Evolutionary conservation across 2,888 invertebrate species (phyloP), one percentile per base, ranked within the genome.

Genomic region (Magallana nippona): DNA sequence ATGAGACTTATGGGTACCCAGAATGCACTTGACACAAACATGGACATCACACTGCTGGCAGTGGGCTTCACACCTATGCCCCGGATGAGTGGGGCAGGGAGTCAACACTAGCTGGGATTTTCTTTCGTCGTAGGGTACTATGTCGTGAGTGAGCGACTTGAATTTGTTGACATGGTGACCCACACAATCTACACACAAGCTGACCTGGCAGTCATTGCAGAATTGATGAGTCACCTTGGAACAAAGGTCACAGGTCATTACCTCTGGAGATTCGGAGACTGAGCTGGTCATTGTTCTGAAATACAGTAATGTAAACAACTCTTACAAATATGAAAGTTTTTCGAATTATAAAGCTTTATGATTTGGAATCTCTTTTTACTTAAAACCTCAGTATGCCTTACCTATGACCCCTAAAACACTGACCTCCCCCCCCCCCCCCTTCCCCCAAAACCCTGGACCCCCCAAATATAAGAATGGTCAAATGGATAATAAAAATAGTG

Each of bases 221-320:
- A 71, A 71, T 22, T 27, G 71, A 5, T 17, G 60, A 2, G 71
- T 27, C 0, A 32, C 27, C 19, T 71, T 10, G 27, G 27, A 13
- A 11, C 71, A 71, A 27, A 71, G 71, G 27, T 71, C 71, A 71
- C 71, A 71, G 71, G 71, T 22, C 15, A 71, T 17, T 32, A 71
- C 27, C 27, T 71, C 71, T 27, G 32, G 71, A 15, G 2, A 22
- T 11, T 71, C 2, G 5, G 71, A 8, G 1, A n/a, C n/a, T 1
- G 17, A 11, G 8, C 1, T 60, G 60, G 60, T n/a, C 60, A 60
- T 60, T 60, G 60, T 60, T 44, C 44, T 44, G 44, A 44, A 44
- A 44, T 8, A 44, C 44, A 44, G 5, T 44, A 44, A 27, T 27
- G 8, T 44, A 44, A 5, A 44, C 44, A 44, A 44, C 44, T 44